phyloP scores from a whole-genome alignment of 2,113 vertebrate species.

The Ibidorhyncha struthersii region DNA sequence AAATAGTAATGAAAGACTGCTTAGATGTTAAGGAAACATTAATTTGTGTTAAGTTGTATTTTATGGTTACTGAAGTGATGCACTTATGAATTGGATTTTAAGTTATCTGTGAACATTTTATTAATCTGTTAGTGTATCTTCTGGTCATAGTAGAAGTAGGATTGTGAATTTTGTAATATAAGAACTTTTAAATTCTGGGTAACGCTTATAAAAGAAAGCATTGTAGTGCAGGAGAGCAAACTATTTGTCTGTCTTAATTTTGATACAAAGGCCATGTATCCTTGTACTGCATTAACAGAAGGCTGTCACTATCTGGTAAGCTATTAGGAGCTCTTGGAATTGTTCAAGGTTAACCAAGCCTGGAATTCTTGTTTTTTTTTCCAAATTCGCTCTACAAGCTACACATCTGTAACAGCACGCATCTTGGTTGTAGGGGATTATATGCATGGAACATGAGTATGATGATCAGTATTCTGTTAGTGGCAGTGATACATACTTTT shows the following conservation, averaged over 20 bases:
- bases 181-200: background rate
- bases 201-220: background rate
- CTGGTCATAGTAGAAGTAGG: background rate
- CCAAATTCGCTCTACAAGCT: background rate
- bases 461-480: background rate
- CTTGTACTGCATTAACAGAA: background rate
- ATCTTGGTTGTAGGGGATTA: background rate
- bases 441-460: background rate
- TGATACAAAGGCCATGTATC: background rate
- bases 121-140: background rate
- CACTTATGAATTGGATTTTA: background rate
- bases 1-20: background rate
- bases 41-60: background rate
- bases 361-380: background rate
- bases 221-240: rapidly evolving
- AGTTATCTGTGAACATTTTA: background rate
- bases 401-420: background rate
- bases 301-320: background rate
- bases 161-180: background rate
- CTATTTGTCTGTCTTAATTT: background rate
- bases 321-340: background rate
- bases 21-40: background rate
- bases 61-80: background rate
- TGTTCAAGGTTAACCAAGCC: background rate
- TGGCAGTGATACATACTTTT: background rate